These are phyloP conservation scores for Enteromius viviparus DNA, from an alignment of 2,797 vertebrate species.

Conservation along the genomic window DNA sequence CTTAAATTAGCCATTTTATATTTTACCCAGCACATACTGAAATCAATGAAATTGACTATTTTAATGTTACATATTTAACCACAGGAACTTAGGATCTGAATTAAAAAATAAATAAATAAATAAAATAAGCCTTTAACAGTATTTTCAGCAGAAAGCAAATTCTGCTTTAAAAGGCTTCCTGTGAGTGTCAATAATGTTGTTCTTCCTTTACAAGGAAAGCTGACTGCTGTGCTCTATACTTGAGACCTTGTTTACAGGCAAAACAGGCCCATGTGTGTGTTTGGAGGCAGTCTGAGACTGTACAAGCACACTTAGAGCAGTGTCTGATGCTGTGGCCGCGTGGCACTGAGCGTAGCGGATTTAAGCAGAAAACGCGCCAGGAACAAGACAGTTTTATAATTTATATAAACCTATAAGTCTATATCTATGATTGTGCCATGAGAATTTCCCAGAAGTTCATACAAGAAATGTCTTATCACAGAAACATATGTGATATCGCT, in stretches of 20 bases:
- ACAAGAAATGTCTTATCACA: neutral
- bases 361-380: neutral
- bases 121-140: neutral
- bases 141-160: constrained; percentile 8
- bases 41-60: neutral
- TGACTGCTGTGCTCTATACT: constrained; percentile 32
- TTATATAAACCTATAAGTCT: neutral
- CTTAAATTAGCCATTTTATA: neutral
- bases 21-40: neutral
- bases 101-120: too few species aligned
- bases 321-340: constrained; percentile 12
- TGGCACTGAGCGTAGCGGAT: constrained; percentile 2
- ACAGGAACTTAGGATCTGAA: neutral
- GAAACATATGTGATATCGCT: neutral
- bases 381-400: neutral
- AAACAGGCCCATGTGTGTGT: constrained; percentile 43
- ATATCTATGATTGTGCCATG: neutral
- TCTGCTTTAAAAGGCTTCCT: constrained; percentile 23
- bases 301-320: constrained; percentile 36
- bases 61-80: neutral
- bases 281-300: constrained; percentile 27
- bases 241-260: constrained; percentile 58
- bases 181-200: constrained; percentile 7
- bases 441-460: neutral
- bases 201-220: constrained; percentile 8